Evolutionary conservation across 2,888 invertebrate genomes (phyloP).

Genomic region (Bursaphelenchus okinawaensis): DNA sequence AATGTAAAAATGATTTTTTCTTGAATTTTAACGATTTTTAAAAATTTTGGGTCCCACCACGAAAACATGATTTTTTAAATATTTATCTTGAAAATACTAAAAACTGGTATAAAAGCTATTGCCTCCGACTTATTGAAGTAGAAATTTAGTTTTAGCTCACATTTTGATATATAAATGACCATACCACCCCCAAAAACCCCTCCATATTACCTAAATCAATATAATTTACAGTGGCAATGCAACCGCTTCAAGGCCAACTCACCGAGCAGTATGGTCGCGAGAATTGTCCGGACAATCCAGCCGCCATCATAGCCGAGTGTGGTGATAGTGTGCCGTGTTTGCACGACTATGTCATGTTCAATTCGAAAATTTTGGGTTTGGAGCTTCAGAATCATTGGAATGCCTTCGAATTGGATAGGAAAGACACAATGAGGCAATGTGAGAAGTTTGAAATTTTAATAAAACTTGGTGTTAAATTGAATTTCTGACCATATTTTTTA

Average conservation of each 20-base stretch:
- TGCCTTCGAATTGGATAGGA: conserved; percentile 33
- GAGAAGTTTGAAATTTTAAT: conserved; percentile 3
- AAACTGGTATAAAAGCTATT: too few species aligned
- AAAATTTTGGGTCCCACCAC: too few species aligned
- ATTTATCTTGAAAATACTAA: too few species aligned
- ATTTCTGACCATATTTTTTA: background rate
- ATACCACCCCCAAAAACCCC: background rate
- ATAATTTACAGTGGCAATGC: conserved; percentile 42
- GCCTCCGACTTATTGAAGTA: too few species aligned
- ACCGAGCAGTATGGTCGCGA: conserved; percentile 40
- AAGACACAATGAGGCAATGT: conserved; percentile 44
- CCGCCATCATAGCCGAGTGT: conserved; percentile 36
- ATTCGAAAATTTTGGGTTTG: conserved; percentile 48
- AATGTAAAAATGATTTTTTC: too few species aligned
- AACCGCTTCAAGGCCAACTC: conserved; percentile 45
- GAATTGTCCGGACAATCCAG: conserved; percentile 54
- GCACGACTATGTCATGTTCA: conserved; percentile 45
- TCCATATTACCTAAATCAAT: background rate
- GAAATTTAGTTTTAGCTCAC: too few species aligned
- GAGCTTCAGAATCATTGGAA: conserved; percentile 48
- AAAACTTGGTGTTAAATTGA: too few species aligned
- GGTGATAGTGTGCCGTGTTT: conserved; percentile 39
- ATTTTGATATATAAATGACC: too few species aligned
- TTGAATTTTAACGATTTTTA: conserved; percentile 6
- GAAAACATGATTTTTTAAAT: too few species aligned